These are phyloP conservation scores for Megalopta genalis DNA, from an alignment of 1,140 invertebrate species.

Conservation along the genomic window DNA sequence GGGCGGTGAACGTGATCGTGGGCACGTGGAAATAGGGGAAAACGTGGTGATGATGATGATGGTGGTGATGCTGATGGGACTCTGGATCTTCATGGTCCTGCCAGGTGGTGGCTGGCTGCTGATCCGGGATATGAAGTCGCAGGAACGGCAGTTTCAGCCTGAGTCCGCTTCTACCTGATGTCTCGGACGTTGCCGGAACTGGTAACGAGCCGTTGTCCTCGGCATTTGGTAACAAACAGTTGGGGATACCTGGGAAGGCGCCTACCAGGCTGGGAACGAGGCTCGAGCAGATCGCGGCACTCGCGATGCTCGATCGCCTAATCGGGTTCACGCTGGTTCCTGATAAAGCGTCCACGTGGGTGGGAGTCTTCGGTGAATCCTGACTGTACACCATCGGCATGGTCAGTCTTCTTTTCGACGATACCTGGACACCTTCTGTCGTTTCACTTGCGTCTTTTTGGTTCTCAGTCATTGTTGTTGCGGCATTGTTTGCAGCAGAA, in stretches of 20 bases:
- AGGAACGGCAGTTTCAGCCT: constrained; percentile 74
- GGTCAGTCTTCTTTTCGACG: constrained; percentile 38
- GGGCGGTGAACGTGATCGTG: constrained; percentile 79
- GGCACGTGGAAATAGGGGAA: constrained; percentile 80
- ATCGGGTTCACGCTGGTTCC: constrained; percentile 49
- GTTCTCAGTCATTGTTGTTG: too few species aligned
- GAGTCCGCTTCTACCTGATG: constrained; percentile 26
- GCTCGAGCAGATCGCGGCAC: constrained; percentile 73
- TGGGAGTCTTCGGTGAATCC: not conserved
- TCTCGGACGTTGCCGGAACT: constrained; percentile 28
- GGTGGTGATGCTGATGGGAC: constrained; percentile 51
- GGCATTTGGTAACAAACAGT: constrained; percentile 46
- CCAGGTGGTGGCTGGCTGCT: constrained; percentile 27
- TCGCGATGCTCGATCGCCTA: constrained; percentile 68
- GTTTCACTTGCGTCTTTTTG: too few species aligned
- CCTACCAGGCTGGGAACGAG: constrained; percentile 72
- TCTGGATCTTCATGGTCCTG: constrained; percentile 35
- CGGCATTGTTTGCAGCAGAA: too few species aligned
- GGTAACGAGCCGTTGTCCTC: constrained; percentile 10
- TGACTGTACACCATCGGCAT: constrained; percentile 39
- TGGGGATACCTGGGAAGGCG: constrained; percentile 64
- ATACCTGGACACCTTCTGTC: too few species aligned
- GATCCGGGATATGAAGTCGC: constrained; percentile 77
- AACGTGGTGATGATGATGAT: constrained; percentile 64
- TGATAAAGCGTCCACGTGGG: constrained; percentile 25